phyloP scores from a whole-genome alignment of 2,888 invertebrate genomes.

The Clusia tigrina region DNA sequence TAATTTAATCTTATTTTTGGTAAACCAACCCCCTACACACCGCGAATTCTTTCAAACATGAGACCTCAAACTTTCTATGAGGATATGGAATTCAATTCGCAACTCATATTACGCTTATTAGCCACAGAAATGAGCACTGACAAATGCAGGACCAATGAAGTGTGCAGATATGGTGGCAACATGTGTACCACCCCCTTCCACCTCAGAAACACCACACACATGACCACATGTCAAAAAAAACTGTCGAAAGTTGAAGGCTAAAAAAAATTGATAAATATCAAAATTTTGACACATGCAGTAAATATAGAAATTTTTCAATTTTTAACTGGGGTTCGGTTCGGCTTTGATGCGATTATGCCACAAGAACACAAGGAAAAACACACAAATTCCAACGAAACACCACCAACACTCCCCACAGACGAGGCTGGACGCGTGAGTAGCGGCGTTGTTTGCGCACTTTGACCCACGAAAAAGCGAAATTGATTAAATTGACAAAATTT shows the following conservation, averaged over 20 bases:
- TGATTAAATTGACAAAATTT: constrained; percentile 48
- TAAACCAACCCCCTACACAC: neutral
- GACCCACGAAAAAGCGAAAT: constrained; percentile 32
- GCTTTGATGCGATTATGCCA: constrained; percentile 53
- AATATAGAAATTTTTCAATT: constrained; percentile 30
- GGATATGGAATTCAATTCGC: constrained; percentile 46
- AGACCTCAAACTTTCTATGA: neutral
- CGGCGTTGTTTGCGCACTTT: constrained; percentile 36
- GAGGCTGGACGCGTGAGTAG: no score
- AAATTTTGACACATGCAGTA: constrained; percentile 48
- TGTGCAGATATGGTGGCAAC: neutral
- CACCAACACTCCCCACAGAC: neutral
- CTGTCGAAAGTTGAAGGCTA: neutral
- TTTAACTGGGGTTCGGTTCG: constrained; percentile 2
- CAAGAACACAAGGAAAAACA: constrained; percentile 16
- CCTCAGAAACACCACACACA: constrained; percentile 1
- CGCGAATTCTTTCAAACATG: neutral
- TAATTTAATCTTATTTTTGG: no score
- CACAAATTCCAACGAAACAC: neutral
- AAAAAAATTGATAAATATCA: constrained; percentile 23
- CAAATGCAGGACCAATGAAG: neutral
- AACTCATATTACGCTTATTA: constrained; percentile 17
- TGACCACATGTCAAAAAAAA: constrained; percentile 16
- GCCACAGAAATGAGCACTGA: neutral
- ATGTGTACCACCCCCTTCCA: neutral